Base-by-base conservation (phyloP, 2,797 vertebrate species). In the Pseudomugil tenellus region DNA sequence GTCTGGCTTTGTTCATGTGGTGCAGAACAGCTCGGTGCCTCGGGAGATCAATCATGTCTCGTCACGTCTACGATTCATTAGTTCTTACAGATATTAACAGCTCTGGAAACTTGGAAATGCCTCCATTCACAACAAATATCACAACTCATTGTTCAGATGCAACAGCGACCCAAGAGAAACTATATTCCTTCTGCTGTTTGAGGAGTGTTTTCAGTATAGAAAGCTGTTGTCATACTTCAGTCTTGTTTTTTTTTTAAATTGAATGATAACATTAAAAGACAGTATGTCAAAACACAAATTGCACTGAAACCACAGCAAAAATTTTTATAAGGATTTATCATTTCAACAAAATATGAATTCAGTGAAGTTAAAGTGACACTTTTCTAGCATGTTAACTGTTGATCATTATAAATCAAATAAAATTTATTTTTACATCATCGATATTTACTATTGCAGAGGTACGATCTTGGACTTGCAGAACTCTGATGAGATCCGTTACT, bases 41-140 rank as follows among this genome's bases (percentile, higher is more conserved):
- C 28, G 0, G 59, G 72, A 32, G 25, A 37, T 28, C 37, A 37
- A 46, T 84, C 79, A 6, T 74, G 80, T 60, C 76, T 83, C 59
- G 55, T 88, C 83, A 76, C 56, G 74, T 77, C 65, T 29, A 51
- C 52, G 46, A 28, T 39, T 72, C 43, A 65, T 79, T 72, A 69
- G 49, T 55, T 74, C 64, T 68, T 32, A 25, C 57, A 57, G 52
- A 68, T 67, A 62, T 59, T 9, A 74, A n/a, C 19, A 1, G 55
- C 51, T 54, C 14, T 8, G 41, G 4, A 83, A 67, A 31, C n/a
- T 8, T n/a, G 39, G 5, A 43, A n/a, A 43, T 9, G 19, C 41
- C 51, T 77, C 57, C 51, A 61, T 37, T 23, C 14, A 28, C 17
- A 58, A 12, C 1, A 0, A 71, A 53, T 43, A 8, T n/a, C 7